These are phyloP conservation scores for Phorcus lineatus DNA, from an alignment of 2,888 invertebrate genomes.

Conservation along the genomic window DNA sequence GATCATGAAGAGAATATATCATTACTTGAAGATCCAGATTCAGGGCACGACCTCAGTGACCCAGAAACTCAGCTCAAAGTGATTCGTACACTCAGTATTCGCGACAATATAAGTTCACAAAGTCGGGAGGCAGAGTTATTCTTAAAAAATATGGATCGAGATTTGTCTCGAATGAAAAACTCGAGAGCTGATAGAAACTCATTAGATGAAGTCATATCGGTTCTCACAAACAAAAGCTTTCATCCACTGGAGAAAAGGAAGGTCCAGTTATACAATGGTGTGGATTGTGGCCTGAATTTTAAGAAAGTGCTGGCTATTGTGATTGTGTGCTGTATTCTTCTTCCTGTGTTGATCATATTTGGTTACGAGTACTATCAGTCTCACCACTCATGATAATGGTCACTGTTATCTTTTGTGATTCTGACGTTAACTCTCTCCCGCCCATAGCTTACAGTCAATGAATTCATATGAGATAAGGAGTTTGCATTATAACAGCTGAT, in stretches of 20 bases:
- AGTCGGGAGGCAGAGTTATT: constrained; percentile 65
- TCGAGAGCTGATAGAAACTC: constrained; percentile 59
- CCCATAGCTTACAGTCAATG: no score
- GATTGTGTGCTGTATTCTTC: constrained; percentile 45
- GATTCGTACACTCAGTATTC: constrained; percentile 68
- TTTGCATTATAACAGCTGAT: no score
- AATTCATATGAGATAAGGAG: no score
- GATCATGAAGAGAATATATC: background rate
- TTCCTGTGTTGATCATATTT: background rate
- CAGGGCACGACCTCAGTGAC: constrained; percentile 63
- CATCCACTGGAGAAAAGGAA: constrained; percentile 52
- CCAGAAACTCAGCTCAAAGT: constrained; percentile 65
- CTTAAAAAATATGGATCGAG: constrained; percentile 69
- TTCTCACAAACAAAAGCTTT: constrained; percentile 66
- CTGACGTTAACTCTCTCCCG: no score
- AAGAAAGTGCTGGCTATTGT: constrained; percentile 50
- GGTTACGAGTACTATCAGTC: no score
- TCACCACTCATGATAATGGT: no score
- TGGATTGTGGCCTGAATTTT: constrained; percentile 67
- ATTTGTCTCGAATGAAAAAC: constrained; percentile 62
- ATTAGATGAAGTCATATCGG: constrained; percentile 69
- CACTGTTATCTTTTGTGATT: no score
- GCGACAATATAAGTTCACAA: constrained; percentile 60
- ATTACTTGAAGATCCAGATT: constrained; percentile 45
- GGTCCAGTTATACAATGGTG: constrained; percentile 44